Conservation (phyloP, 2,113 vertebrate genomes). For the Erythrocercus mccallii region DNA sequence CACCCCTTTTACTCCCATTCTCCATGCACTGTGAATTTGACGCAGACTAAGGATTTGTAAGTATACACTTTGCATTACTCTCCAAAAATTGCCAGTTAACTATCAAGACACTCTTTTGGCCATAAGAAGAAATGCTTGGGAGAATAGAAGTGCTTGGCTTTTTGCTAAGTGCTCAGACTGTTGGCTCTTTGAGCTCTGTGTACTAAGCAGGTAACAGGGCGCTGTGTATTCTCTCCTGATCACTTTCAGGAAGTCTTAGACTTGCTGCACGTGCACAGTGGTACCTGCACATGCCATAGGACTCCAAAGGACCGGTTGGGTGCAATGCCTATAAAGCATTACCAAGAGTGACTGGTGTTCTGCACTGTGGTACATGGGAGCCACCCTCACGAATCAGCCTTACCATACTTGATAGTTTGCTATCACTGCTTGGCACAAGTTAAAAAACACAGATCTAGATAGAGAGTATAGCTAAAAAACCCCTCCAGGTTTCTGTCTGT, state of each 20-base stretch:
- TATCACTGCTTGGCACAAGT: background rate
- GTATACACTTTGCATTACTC: background rate
- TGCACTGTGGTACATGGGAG: fast-evolving
- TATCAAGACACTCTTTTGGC: background rate
- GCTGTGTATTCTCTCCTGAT: background rate
- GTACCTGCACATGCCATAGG: background rate
- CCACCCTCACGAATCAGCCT: background rate
- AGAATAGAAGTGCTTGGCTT: background rate
- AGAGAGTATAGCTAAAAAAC: background rate
- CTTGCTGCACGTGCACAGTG: background rate
- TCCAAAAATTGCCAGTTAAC: background rate
- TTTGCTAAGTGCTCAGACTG: background rate
- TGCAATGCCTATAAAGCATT: background rate
- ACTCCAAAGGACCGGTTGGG: background rate
- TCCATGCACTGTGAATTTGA: background rate
- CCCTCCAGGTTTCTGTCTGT: background rate
- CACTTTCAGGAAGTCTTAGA: background rate
- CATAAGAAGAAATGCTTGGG: background rate
- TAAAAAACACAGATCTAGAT: background rate
- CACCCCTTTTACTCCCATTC: background rate
- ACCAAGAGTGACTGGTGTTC: background rate
- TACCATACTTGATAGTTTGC: background rate
- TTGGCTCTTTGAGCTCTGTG: background rate
- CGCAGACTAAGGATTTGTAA: background rate
- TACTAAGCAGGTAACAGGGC: background rate